phyloP scores from a whole-genome alignment of 1,140 invertebrate species.

The Zaprionus lachaisei region DNA sequence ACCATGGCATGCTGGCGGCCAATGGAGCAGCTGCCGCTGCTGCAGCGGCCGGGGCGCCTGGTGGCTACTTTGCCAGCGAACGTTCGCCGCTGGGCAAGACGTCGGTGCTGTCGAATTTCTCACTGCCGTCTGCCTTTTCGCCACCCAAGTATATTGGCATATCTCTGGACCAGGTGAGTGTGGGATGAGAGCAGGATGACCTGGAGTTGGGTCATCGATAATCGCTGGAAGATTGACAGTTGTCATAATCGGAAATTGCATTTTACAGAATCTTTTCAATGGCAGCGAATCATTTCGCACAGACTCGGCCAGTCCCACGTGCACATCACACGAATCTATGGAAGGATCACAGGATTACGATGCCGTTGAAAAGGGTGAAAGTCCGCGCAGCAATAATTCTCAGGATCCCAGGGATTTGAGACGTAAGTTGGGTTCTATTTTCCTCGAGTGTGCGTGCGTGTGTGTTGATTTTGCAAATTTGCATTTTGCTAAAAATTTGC shows the following conservation, averaged over 20 bases:
- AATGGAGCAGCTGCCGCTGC: slow-evolving; percentile 72
- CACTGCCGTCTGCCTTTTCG: slow-evolving; percentile 83
- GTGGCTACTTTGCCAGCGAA: slow-evolving; percentile 79
- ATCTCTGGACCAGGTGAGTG: slow-evolving; percentile 83
- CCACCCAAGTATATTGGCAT: slow-evolving; percentile 84
- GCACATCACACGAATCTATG: slow-evolving; percentile 84
- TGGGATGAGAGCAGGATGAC: background rate
- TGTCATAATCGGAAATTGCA: slow-evolving; percentile 71
- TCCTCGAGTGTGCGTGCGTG: background rate
- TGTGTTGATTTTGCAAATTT: slow-evolving; percentile 69
- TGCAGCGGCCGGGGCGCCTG: slow-evolving; percentile 67
- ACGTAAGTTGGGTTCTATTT: slow-evolving; percentile 74
- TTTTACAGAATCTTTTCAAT: slow-evolving; percentile 81
- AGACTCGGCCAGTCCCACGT: slow-evolving; percentile 84
- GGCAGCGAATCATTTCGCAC: slow-evolving; percentile 84
- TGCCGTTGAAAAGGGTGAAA: slow-evolving; percentile 84
- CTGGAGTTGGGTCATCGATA: slow-evolving; percentile 34
- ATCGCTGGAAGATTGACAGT: slow-evolving; percentile 66
- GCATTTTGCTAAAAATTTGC: slow-evolving; percentile 67
- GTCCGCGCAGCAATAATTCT: slow-evolving; percentile 84
- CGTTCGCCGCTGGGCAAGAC: slow-evolving; percentile 77
- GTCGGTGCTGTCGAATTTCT: slow-evolving; percentile 83
- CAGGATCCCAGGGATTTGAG: slow-evolving; percentile 84
- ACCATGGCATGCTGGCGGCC: slow-evolving; percentile 81
- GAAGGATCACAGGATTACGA: slow-evolving; percentile 84